phyloP scores from a whole-genome alignment of 2,888 invertebrate genomes.

The Micoletzkya japonica region DNA sequence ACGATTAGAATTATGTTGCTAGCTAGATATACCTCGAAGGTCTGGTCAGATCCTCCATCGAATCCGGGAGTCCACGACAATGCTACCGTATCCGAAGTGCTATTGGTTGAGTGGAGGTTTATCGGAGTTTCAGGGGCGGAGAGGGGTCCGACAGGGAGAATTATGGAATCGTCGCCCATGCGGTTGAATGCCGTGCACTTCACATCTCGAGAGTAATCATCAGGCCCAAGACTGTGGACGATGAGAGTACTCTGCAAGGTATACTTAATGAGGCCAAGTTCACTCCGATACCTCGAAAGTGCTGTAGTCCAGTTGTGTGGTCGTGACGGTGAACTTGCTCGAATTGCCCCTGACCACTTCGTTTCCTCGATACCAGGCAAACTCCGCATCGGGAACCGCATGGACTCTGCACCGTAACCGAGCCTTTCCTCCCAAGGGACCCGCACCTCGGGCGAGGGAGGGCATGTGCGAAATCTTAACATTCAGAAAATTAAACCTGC shows the following conservation, averaged over 20 bases:
- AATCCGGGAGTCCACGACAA: constrained; percentile 54
- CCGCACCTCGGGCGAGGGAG: constrained; percentile 17
- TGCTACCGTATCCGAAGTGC: constrained; percentile 48
- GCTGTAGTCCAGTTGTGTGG: constrained; percentile 50
- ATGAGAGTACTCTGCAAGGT: constrained; percentile 50
- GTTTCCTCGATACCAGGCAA: constrained; percentile 52
- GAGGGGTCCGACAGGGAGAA: constrained; percentile 46
- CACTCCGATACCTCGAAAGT: constrained; percentile 50
- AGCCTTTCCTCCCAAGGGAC: constrained; percentile 37
- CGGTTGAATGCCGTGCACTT: constrained; percentile 51
- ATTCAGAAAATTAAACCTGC: too few relatives aligned
- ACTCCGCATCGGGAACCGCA: constrained; percentile 57
- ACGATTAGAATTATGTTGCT: not conserved
- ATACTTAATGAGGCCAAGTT: not conserved
- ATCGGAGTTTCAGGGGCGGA: constrained; percentile 53
- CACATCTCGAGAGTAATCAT: constrained; percentile 53
- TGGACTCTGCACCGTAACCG: constrained; percentile 49
- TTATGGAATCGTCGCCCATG: constrained; percentile 49
- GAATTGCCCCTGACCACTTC: constrained; percentile 55
- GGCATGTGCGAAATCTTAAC: constrained; percentile 24
- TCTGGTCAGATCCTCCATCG: constrained; percentile 60
- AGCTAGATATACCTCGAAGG: constrained; percentile 45
- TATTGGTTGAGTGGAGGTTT: constrained; percentile 50
- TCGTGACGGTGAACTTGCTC: constrained; percentile 53
- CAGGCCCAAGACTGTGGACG: constrained; percentile 50